Conservation (phyloP, 2,888 invertebrate genomes). For the Agriopis marginaria region DNA sequence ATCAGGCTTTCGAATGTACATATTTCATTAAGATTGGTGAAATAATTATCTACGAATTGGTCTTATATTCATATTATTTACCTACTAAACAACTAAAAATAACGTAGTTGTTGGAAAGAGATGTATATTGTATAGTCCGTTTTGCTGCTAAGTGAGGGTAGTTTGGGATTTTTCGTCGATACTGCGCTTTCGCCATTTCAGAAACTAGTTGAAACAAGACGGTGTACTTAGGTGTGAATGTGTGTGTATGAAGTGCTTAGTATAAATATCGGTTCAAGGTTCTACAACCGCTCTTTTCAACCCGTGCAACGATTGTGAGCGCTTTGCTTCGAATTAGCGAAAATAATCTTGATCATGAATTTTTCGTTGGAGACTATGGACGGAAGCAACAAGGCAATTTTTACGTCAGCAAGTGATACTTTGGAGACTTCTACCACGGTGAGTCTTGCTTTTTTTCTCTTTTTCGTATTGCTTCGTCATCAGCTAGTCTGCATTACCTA, state of each 20-base stretch:
- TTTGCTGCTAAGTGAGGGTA: constrained; percentile 48
- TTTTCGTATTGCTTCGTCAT: not conserved
- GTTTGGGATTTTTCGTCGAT: constrained; percentile 25
- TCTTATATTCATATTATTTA: too few species aligned
- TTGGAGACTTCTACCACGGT: constrained; percentile 61
- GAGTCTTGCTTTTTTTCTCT: constrained; percentile 49
- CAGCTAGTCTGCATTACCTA: too few species aligned
- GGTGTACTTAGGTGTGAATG: constrained; percentile 4
- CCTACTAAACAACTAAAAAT: not conserved
- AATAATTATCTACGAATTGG: too few species aligned
- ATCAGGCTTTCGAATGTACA: too few species aligned
- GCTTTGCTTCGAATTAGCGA: not conserved
- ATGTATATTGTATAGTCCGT: too few species aligned
- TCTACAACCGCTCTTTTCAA: constrained; percentile 49
- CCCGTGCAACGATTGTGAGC: constrained; percentile 25
- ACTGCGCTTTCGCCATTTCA: not conserved
- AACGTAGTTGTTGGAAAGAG: not conserved
- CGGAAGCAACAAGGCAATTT: constrained; percentile 62
- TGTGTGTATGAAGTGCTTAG: constrained; percentile 29
- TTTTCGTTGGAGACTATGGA: constrained; percentile 55
- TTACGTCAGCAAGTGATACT: constrained; percentile 64
- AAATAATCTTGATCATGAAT: constrained; percentile 49
- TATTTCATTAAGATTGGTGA: too few species aligned
- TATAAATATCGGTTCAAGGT: constrained; percentile 59
- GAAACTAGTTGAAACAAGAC: constrained; percentile 33